phyloP scores from a whole-genome alignment of 2,113 vertebrate genomes.

The Danio rerio region GRCz12tu NC_133187.1:8660001-8660500 shows the following conservation, averaged over 20 bases:
- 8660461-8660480: slow-evolving; percentile 46
- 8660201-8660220: slow-evolving; percentile 7
- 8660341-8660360: slow-evolving; percentile 33
- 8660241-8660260: slow-evolving; percentile 1
- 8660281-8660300: neutral
- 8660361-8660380: slow-evolving; percentile 44
- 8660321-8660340: neutral
- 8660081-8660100: slow-evolving; percentile 56
- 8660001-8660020: slow-evolving; percentile 57
- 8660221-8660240: neutral
- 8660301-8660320: neutral
- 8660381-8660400: slow-evolving; percentile 52
- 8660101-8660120: slow-evolving; percentile 51
- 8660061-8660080: slow-evolving; percentile 66
- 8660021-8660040: slow-evolving; percentile 53
- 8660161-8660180: neutral
- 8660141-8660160: slow-evolving; percentile 53
- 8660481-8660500: slow-evolving; percentile 52
- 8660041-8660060: slow-evolving; percentile 62
- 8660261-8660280: neutral
- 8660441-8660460: slow-evolving; percentile 44
- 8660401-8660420: slow-evolving; percentile 34
- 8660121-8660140: slow-evolving; percentile 55
- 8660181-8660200: slow-evolving; percentile 28
- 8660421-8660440: slow-evolving; percentile 54